Evolutionary conservation across 2,888 invertebrate genomes (phyloP), one percentile per base, ranked within the genome.

Genomic region (Parasteatoda lunata): DNA sequence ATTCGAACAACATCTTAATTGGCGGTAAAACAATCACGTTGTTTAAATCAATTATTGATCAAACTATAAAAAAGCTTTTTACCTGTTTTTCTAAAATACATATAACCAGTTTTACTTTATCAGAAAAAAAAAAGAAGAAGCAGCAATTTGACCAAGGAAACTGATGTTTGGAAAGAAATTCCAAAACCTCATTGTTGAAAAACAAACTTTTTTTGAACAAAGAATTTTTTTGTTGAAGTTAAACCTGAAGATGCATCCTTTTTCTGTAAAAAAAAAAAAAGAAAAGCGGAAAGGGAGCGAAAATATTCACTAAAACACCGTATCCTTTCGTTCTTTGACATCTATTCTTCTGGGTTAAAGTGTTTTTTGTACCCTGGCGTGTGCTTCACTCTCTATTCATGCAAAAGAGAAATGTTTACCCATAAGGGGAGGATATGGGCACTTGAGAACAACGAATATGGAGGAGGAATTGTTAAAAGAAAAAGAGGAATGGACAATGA

Each of bases 361-460:
- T 13, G n/a, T 59, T 59, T 59, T 59, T 59, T n/a, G 54, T 59
- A n/a, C 54, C 54, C 54, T 73, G 54, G 54, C 47, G 73, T 73
- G 54, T 73, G 52, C 54, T 68, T 73, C 47, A 45, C 45, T 45
- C 73, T 45, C 71, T 70, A n/a, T 59, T 59, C 59, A 59, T 59
- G 59, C 59, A 79, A 71, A 64, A 64, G 79, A 59, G 64, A 51
- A 79, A 65, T 80, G 80, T 80, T 73, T 80, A 66, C 66, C 45
- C 52, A 48, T 15, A 59, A 66, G 64, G 73, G 80, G 45, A 49
- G 80, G 72, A 51, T 48, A 45, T 49, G 52, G 47, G 48, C 73
- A 80, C 80, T 80, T 73, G 65, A 79, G 59, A 71, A 64, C 51
- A 15, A 71, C 78, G 54, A 59, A 59, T 48, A 71, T 59, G 71